phyloP scores from a whole-genome alignment of 1,140 invertebrate species.

The Piezodorus guildinii region DNA sequence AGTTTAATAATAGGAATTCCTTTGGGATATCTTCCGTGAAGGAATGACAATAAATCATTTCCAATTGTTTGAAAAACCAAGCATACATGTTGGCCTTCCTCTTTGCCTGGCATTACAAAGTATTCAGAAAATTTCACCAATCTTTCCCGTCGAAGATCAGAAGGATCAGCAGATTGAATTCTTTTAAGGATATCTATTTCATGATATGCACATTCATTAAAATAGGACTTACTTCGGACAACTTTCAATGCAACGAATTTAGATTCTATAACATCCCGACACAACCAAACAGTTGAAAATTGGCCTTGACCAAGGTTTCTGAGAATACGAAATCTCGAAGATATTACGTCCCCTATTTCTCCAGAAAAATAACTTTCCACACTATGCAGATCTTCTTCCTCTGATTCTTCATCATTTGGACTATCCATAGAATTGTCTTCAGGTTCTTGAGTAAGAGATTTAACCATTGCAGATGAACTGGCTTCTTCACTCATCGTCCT shows the following conservation, averaged over 20 bases:
- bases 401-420: no score
- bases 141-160: constrained; percentile 29
- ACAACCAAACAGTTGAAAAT: constrained; percentile 61
- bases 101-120: constrained; percentile 52
- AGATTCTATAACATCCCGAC: constrained; percentile 50
- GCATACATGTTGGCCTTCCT: constrained; percentile 56
- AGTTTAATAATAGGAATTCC: constrained; percentile 57
- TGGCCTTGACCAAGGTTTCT: constrained; percentile 60
- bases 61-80: constrained; percentile 66
- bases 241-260: constrained; percentile 60
- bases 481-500: neutral
- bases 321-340: constrained; percentile 52
- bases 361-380: constrained; percentile 30
- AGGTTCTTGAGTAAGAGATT: neutral
- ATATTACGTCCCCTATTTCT: constrained; percentile 56
- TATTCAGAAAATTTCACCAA: constrained; percentile 57
- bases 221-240: constrained; percentile 60
- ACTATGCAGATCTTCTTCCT: neutral
- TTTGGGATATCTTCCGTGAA: constrained; percentile 56
- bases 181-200: constrained; percentile 57
- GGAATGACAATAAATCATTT: constrained; percentile 57
- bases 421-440: neutral
- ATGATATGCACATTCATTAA: constrained; percentile 60
- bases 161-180: neutral
- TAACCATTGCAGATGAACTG: neutral